phyloP scores from a whole-genome alignment of 2,797 vertebrate genomes.

The Poeciliopsis infans region DNA sequence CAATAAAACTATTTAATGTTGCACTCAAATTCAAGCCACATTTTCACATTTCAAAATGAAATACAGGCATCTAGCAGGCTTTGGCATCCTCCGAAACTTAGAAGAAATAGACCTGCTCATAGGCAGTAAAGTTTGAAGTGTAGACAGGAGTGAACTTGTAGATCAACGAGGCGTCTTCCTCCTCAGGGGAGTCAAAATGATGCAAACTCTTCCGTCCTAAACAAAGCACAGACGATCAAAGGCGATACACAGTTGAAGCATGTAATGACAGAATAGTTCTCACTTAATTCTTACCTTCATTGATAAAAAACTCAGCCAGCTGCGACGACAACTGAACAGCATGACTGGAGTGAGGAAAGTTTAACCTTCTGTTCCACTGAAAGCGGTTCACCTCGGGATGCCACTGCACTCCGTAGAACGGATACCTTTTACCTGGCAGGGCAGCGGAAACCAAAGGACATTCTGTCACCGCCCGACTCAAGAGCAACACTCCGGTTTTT shows the following conservation, averaged over 20 bases:
- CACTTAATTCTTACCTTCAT: slow-evolving; percentile 76
- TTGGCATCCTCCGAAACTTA: slow-evolving; percentile 49
- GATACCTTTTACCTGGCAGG: slow-evolving; percentile 74
- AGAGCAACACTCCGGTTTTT: not conserved
- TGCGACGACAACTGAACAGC: slow-evolving; percentile 77
- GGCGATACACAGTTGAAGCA: not conserved
- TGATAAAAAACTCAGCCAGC: slow-evolving; percentile 81
- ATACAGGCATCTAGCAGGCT: not conserved
- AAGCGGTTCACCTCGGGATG: slow-evolving; percentile 87
- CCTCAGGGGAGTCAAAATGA: slow-evolving; percentile 68
- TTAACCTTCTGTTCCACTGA: slow-evolving; percentile 72
- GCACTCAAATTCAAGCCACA: not conserved
- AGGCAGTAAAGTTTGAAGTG: slow-evolving; percentile 75
- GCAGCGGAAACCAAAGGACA: not conserved
- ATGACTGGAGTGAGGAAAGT: slow-evolving; percentile 79
- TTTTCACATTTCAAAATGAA: not conserved
- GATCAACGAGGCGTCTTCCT: slow-evolving; percentile 78
- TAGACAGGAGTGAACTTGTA: slow-evolving; percentile 79
- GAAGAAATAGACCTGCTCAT: slow-evolving; percentile 85
- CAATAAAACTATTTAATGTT: not conserved
- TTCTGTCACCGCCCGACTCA: not conserved
- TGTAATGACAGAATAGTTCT: not conserved
- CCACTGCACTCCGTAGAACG: slow-evolving; percentile 88
- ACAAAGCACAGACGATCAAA: slow-evolving; percentile 42
- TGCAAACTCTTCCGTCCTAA: slow-evolving; percentile 83